These are phyloP conservation scores for Melanargia galathea DNA, from an alignment of 2,888 invertebrate genomes.

Conservation along the genomic window DNA sequence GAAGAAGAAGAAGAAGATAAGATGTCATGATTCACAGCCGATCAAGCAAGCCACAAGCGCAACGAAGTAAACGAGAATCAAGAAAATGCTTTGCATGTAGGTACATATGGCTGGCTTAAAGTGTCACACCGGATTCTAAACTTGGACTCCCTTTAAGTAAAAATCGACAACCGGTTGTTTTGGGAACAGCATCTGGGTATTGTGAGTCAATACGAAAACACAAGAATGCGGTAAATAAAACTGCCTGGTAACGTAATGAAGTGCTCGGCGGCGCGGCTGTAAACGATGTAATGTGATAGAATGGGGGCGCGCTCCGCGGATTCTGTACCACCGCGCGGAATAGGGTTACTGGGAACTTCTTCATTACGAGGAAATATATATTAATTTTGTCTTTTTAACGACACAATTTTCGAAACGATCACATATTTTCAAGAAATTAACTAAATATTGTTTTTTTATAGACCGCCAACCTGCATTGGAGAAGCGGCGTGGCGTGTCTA, in stretches of 20 bases:
- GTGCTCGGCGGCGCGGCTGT: conserved; percentile 50
- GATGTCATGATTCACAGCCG: no score
- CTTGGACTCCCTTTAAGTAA: neutral
- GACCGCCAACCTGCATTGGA: no score
- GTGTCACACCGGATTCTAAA: neutral
- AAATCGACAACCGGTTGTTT: conserved; percentile 12
- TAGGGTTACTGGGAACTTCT: conserved; percentile 36
- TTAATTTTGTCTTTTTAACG: conserved; percentile 9
- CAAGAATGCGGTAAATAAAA: conserved; percentile 41
- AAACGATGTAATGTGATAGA: conserved; percentile 60
- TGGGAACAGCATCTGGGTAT: conserved; percentile 22
- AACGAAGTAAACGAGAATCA: no score
- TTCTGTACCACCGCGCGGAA: conserved; percentile 38
- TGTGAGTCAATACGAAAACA: conserved; percentile 31
- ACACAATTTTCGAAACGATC: conserved; percentile 1
- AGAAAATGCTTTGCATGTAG: no score
- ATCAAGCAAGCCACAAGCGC: no score
- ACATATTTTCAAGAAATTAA: neutral
- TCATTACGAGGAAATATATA: conserved; percentile 17
- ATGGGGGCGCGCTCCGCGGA: conserved; percentile 57
- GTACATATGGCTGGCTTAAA: neutral
- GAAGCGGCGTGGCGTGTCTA: no score
- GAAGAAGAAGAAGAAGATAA: no score
- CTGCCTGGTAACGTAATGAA: conserved; percentile 51
- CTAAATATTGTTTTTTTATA: neutral